phyloP scores from a whole-genome alignment of 2,888 invertebrate species.

The Thymelicus lineola region DNA sequence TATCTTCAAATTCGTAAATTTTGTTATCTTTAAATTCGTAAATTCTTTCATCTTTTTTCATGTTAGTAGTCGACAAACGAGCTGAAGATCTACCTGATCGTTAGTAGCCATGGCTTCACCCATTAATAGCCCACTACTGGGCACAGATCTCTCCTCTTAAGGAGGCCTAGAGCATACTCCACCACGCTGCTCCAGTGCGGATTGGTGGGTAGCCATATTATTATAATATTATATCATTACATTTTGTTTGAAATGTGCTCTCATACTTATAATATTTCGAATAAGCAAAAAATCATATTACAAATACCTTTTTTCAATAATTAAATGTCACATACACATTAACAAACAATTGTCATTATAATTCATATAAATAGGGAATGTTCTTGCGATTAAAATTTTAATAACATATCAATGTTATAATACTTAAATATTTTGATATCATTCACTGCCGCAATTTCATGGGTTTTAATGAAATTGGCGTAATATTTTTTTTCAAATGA shows the following conservation, averaged over 20 bases:
- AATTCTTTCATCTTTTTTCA: no score
- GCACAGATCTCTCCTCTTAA: no score
- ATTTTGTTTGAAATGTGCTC: not conserved
- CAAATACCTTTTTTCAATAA: not conserved
- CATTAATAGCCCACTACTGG: no score
- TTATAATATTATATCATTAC: no score
- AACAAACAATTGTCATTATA: not conserved
- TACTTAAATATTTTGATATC: conserved; percentile 5
- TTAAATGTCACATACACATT: not conserved
- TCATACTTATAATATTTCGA: not conserved
- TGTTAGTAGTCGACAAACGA: no score
- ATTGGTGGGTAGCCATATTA: no score
- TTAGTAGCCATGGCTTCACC: no score
- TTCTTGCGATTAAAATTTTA: not conserved
- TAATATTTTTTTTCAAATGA: not conserved
- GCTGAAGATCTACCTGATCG: no score
- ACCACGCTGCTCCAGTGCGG: no score
- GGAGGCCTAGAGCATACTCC: no score
- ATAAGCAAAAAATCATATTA: not conserved
- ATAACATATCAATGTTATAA: not conserved
- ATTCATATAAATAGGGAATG: not conserved
- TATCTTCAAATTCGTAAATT: no score
- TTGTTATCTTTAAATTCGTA: no score
- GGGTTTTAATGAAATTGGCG: conserved; percentile 16
- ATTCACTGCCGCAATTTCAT: conserved; percentile 2